Conservation (phyloP, 30 jellyfish, hydroid and myxozoan genomes). For the Nemopilema nomurai region DNA sequence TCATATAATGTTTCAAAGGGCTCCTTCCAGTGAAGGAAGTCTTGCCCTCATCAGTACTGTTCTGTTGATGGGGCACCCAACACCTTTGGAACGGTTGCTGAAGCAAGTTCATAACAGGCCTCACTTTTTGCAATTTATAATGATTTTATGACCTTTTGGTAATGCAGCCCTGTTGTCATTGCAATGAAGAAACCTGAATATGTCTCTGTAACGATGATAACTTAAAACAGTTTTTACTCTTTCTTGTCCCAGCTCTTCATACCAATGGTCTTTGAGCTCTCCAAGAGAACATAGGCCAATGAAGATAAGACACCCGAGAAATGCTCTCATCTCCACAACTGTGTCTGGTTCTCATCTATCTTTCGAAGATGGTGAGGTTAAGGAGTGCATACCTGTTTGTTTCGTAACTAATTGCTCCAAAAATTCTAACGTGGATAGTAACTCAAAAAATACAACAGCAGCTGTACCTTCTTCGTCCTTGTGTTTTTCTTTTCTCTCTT, state of each 20-base stretch:
- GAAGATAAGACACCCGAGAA: conserved; percentile 12
- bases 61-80: conserved; percentile 27
- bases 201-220: conserved; percentile 1
- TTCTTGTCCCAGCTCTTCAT: conserved; percentile 17
- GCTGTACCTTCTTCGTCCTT: conserved; percentile 4
- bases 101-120: conserved; percentile 21
- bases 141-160: not conserved
- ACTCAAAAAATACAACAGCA: not conserved
- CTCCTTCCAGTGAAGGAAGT: conserved; percentile 9
- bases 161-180: not conserved
- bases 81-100: conserved; percentile 4
- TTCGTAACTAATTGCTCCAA: not conserved
- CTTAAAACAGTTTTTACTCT: conserved; percentile 3
- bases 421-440: not conserved
- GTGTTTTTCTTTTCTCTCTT: too few species aligned
- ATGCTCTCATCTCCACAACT: conserved; percentile 1
- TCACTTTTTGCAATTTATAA: conserved; percentile 14
- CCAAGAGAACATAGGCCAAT: conserved; percentile 5
- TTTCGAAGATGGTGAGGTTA: conserved; percentile 12
- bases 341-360: not conserved
- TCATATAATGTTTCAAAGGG: conserved; percentile 14
- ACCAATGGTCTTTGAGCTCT: conserved; percentile 17
- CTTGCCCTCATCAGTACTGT: conserved; percentile 20
- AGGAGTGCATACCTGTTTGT: not conserved
- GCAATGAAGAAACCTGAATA: conserved; percentile 18